A percentile compares a stretch with the other conserved stretches of the same genome.
Evolutionary conservation across 2,113 vertebrate species (phyloP).

Genomic region (Oreochromis tanganicae): DNA sequence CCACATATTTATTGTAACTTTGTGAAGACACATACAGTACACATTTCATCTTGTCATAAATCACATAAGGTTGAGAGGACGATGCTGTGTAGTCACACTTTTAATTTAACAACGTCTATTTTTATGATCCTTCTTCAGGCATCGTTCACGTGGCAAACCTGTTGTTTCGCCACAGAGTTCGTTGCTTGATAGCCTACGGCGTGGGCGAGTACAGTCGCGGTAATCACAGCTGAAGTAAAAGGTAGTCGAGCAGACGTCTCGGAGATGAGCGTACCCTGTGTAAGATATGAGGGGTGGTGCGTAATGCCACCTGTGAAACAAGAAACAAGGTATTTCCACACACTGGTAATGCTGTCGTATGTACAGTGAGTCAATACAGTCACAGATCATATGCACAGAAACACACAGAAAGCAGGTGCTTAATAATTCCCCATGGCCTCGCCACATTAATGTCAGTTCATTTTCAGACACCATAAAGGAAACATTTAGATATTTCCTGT

Average conservation of each 20-base stretch:
- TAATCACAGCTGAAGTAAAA: not conserved
- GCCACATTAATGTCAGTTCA: not conserved
- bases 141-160: not conserved
- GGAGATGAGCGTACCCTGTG: not conserved
- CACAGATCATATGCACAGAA: constrained; percentile 29
- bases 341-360: not conserved
- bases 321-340: not conserved
- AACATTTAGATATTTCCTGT: not conserved
- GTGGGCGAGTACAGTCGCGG: not conserved
- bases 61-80: not conserved
- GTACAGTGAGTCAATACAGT: not conserved
- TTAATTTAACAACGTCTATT: not conserved
- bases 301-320: not conserved
- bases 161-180: not conserved
- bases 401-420: not conserved
- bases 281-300: not conserved
- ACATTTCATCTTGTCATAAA: constrained; percentile 13
- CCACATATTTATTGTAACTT: constrained; percentile 47
- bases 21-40: constrained; percentile 6
- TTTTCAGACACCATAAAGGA: not conserved
- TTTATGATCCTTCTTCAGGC: not conserved
- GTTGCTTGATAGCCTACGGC: not conserved
- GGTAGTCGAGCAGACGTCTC: not conserved
- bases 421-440: not conserved
- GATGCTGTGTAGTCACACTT: not conserved